Evolutionary conservation across 2,888 invertebrate species (phyloP).

Genomic region (Euplexia lucipara): DNA sequence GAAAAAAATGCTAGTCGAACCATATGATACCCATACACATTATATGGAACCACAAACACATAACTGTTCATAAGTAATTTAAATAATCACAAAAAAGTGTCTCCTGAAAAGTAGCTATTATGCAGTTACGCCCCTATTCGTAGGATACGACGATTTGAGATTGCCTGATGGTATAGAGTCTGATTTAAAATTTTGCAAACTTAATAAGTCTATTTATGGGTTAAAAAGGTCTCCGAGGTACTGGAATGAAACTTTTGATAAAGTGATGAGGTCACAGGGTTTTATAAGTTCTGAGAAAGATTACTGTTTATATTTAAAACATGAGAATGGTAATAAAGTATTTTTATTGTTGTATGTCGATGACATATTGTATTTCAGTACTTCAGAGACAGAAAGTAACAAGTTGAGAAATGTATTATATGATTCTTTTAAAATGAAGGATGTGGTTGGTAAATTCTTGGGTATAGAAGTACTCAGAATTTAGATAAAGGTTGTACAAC

Average conservation of each 20-base stretch:
- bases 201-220: conserved; percentile 7
- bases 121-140: too few relatives aligned
- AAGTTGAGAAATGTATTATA: conserved; percentile 1
- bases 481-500: not conserved
- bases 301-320: conserved; percentile 10
- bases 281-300: conserved; percentile 4
- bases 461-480: conserved; percentile 6
- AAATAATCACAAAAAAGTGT: too few relatives aligned
- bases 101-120: too few relatives aligned
- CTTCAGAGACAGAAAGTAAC: conserved; percentile 1
- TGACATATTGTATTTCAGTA: too few relatives aligned
- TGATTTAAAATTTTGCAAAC: not conserved
- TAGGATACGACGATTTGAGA: too few relatives aligned
- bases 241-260: conserved; percentile 10
- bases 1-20: too few relatives aligned
- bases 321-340: not conserved
- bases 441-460: conserved; percentile 8
- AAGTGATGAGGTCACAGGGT: not conserved
- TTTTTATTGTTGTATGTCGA: too few relatives aligned
- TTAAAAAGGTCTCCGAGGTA: conserved; percentile 7
- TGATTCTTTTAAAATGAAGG: conserved; percentile 6
- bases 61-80: too few relatives aligned
- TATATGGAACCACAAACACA: too few relatives aligned
- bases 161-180: conserved; percentile 2
- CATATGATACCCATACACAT: too few relatives aligned